Evolutionary conservation across 2,113 vertebrate species (phyloP), one percentile per base, ranked within the genome.

Genomic region (Actenoides hombroni): DNA sequence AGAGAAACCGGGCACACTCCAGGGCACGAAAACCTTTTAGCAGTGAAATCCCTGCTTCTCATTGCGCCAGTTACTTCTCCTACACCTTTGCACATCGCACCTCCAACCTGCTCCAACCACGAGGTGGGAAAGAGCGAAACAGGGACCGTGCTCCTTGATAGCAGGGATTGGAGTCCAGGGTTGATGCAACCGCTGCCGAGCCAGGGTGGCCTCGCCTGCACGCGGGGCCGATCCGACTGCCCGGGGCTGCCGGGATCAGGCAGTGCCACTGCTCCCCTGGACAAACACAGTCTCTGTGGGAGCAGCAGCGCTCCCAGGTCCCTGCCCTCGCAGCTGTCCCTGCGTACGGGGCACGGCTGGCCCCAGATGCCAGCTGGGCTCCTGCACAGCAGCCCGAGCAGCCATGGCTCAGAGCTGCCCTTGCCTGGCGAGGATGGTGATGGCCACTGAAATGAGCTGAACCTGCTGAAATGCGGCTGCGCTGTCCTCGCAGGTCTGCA

Each of bases 11-110:
- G 33, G 48, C 19, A 20, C 7, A 0, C 26, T 15, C 21, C 46
- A 9, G 61, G 56, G 51, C 48, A 51, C 0, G 0, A 28, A 40
- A n/a, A 35, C 26, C 35, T 26, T 39, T 39, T 57, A 18, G 2
- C 24, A 17, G 3, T 0, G 4, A 25, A 37, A 78, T 39, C 8
- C 16, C 88, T 23, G 31, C 49, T 69, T 37, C 39, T 25, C 35
- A 0, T 17, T 3, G 9, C 10, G 16, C 67, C 0, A 0, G 20
- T 40, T 19, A 17, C 35, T 26, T 18, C 53, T 46, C 26, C n/a
- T 31, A 7, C 46, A 40, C 54, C 59, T 90, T 49, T 25, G 60
- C 68, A 44, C 37, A 16, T 68, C 0, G 0, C 3, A 2, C 7
- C 21, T 83, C 60, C 57, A n/a, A 9, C 59, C 77, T 11, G 46